phyloP scores from a whole-genome alignment of 2,888 invertebrate species.

The Plagodis pulveraria region DNA sequence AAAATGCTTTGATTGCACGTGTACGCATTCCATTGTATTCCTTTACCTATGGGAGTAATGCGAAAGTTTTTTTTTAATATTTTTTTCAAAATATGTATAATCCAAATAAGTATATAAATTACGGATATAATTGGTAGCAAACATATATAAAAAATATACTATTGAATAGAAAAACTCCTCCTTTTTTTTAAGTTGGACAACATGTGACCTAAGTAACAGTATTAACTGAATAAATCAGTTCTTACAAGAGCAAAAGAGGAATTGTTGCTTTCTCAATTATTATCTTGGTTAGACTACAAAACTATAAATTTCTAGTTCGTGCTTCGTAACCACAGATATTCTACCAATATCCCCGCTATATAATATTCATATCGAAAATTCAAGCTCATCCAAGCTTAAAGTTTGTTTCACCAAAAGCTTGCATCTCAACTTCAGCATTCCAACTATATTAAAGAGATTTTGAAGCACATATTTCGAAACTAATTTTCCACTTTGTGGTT shows the following conservation, averaged over 20 bases:
- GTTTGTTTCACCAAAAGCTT: conserved; percentile 10
- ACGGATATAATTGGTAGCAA: no score
- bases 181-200: no score
- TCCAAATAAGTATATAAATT: no score
- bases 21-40: no score
- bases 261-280: conserved; percentile 4
- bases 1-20: no score
- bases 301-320: conserved; percentile 3
- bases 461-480: conserved; percentile 3
- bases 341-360: conserved; percentile 14
- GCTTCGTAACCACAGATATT: conserved; percentile 11
- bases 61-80: no score
- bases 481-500: background rate
- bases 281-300: conserved; percentile 8
- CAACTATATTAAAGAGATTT: conserved; percentile 5
- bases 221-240: no score
- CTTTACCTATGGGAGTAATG: no score
- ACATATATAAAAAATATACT: no score
- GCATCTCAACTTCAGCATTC: conserved; percentile 13
- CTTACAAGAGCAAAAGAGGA: conserved; percentile 1
- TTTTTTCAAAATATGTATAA: no score
- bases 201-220: no score
- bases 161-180: no score
- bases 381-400: conserved; percentile 11
- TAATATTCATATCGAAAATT: conserved; percentile 17